These are phyloP conservation scores for Neotoxoptera formosana DNA, from an alignment of 1,140 invertebrate species.

Conservation along the genomic window DNA sequence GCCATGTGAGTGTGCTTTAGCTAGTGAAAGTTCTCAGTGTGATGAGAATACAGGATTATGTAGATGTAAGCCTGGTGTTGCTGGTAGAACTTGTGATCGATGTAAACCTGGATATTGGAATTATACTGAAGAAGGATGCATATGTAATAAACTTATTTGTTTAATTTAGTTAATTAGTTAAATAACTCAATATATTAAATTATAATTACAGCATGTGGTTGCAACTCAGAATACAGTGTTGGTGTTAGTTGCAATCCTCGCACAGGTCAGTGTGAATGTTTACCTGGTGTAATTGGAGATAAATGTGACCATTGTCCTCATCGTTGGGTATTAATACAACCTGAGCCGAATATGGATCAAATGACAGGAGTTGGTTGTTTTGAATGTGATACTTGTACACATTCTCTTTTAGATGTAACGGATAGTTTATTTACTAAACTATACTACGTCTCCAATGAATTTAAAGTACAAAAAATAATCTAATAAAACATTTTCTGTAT, in stretches of 20 bases:
- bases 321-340: conserved; percentile 76
- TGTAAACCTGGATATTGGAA: conserved; percentile 94
- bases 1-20: conserved; percentile 82
- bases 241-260: conserved; percentile 86
- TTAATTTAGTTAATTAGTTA: not conserved
- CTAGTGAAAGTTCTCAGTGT: conserved; percentile 82
- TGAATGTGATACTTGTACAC: conserved; percentile 88
- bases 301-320: conserved; percentile 94
- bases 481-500: not conserved
- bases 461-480: conserved; percentile 68
- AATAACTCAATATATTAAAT: not conserved
- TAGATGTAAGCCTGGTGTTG: conserved; percentile 85
- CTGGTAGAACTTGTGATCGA: conserved; percentile 85
- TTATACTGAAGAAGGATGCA: conserved; percentile 84
- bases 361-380: conserved; percentile 76
- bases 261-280: conserved; percentile 93
- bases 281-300: conserved; percentile 93
- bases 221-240: conserved; percentile 85
- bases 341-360: conserved; percentile 62
- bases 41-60: conserved; percentile 86
- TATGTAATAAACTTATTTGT: conserved; percentile 71
- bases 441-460: conserved; percentile 73
- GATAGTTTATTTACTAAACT: conserved; percentile 75
- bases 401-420: conserved; percentile 85
- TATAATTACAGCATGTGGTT: conserved; percentile 75